Evolutionary conservation across 2,888 invertebrate genomes (phyloP).

Genomic region (Pristionchus entomophagus): DNA sequence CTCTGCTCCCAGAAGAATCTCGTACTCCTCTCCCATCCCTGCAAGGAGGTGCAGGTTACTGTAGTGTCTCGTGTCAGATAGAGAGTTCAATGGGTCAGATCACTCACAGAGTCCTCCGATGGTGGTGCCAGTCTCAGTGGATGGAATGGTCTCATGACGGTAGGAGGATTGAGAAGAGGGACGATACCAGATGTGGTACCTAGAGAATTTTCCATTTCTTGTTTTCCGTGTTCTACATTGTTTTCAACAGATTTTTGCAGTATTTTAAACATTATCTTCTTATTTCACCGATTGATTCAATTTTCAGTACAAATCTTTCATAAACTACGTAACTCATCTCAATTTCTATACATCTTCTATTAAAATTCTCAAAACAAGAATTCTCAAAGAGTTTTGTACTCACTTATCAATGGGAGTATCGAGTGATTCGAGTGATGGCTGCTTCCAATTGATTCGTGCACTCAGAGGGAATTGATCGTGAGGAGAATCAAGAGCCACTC

Average conservation of each 20-base stretch:
- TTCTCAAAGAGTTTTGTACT: background rate
- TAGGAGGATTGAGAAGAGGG: slow-evolving; percentile 55
- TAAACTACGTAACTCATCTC: too few species aligned
- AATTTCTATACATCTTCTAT: too few species aligned
- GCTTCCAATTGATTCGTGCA: slow-evolving; percentile 92
- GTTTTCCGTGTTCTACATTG: too few species aligned
- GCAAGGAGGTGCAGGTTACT: slow-evolving; percentile 42
- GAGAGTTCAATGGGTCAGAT: background rate
- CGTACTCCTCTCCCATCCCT: slow-evolving; percentile 81
- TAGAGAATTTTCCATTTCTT: too few species aligned
- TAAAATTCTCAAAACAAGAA: too few species aligned
- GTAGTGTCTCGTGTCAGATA: background rate
- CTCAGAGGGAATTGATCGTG: slow-evolving; percentile 88
- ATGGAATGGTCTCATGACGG: slow-evolving; percentile 53
- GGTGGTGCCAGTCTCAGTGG: slow-evolving; percentile 54
- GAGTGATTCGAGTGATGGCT: slow-evolving; percentile 88
- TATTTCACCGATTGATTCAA: too few species aligned
- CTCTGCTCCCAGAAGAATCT: slow-evolving; percentile 94
- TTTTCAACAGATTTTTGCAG: too few species aligned
- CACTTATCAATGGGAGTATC: slow-evolving; percentile 87
- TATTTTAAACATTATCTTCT: too few species aligned
- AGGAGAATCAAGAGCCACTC: slow-evolving; percentile 82
- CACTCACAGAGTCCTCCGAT: slow-evolving; percentile 63
- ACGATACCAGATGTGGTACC: slow-evolving; percentile 60
- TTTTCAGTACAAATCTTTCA: too few species aligned